Evolutionary conservation across 2,113 vertebrate species (phyloP).

Genomic region (Gopherus flavomarginatus): DNA sequence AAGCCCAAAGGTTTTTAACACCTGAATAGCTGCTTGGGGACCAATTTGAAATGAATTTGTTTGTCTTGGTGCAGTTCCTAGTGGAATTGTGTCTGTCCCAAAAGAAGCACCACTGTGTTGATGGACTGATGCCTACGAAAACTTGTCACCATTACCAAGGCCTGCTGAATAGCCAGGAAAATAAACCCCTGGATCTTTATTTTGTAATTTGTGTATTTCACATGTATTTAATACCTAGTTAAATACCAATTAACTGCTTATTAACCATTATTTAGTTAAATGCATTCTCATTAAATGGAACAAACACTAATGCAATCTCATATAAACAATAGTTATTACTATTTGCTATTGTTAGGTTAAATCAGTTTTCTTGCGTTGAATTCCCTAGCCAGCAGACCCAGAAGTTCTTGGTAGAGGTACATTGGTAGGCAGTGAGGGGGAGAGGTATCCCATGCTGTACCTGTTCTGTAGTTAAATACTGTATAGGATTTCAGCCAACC

Average conservation of each 20-base stretch:
- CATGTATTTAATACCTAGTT: background rate
- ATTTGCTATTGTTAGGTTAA: background rate
- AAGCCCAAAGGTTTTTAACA: background rate
- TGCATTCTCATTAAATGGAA: background rate
- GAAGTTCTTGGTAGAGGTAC: background rate
- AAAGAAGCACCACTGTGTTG: background rate
- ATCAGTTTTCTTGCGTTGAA: background rate
- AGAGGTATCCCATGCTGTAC: too few species aligned
- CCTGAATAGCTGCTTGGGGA: background rate
- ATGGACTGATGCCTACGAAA: background rate
- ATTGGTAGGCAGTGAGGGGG: background rate
- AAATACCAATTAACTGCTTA: background rate
- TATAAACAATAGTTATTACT: background rate
- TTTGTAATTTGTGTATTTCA: background rate
- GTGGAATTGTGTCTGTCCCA: background rate
- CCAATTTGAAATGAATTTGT: background rate
- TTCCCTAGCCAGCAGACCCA: background rate
- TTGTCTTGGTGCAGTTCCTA: background rate
- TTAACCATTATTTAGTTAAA: background rate
- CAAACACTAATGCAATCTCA: background rate
- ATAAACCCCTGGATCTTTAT: background rate
- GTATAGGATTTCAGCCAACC: background rate
- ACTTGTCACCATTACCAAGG: background rate
- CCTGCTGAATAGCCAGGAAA: background rate
- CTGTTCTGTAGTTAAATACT: background rate